A percentile compares a stretch with the other conserved stretches of the same genome.
These are phyloP conservation scores for Ichneumon xanthorius DNA, from an alignment of 2,888 invertebrate species.

Conservation along the genomic window DNA sequence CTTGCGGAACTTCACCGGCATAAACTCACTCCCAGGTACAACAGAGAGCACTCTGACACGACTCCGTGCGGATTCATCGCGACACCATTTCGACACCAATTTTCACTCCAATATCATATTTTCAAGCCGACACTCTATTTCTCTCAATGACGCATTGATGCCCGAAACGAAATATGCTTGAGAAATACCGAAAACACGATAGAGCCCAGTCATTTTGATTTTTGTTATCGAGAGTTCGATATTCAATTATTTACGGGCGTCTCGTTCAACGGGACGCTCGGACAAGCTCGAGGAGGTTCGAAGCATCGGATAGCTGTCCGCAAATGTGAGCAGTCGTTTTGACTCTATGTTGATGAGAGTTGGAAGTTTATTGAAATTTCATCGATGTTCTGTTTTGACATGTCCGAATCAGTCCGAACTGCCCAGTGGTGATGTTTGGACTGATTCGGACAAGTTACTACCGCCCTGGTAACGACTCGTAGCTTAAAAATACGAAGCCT, in stretches of 20 bases:
- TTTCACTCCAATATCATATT: slow-evolving; percentile 65
- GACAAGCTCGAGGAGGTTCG: not conserved
- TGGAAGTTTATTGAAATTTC: not conserved
- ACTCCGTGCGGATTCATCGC: slow-evolving; percentile 48
- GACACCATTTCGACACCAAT: slow-evolving; percentile 61
- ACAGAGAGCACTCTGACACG: slow-evolving; percentile 37
- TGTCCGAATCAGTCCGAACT: too few relatives aligned
- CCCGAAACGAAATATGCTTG: slow-evolving; percentile 42
- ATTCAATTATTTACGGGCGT: not conserved
- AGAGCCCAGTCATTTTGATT: slow-evolving; percentile 38
- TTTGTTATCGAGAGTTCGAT: not conserved
- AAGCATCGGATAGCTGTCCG: not conserved
- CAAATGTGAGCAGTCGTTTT: not conserved
- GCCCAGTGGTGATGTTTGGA: too few relatives aligned
- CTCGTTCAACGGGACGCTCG: not conserved
- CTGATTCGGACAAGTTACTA: too few relatives aligned
- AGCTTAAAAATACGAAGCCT: not conserved
- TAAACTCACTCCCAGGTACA: slow-evolving; percentile 56
- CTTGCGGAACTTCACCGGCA: slow-evolving; percentile 40
- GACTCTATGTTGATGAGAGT: not conserved
- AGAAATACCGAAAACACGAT: slow-evolving; percentile 52
- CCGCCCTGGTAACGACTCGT: too few relatives aligned
- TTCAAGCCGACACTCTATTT: slow-evolving; percentile 54
- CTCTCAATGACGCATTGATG: slow-evolving; percentile 55
- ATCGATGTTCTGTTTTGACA: not conserved